Conservation (phyloP, 1,140 invertebrate genomes). For the Coenobita brevimanus region DNA sequence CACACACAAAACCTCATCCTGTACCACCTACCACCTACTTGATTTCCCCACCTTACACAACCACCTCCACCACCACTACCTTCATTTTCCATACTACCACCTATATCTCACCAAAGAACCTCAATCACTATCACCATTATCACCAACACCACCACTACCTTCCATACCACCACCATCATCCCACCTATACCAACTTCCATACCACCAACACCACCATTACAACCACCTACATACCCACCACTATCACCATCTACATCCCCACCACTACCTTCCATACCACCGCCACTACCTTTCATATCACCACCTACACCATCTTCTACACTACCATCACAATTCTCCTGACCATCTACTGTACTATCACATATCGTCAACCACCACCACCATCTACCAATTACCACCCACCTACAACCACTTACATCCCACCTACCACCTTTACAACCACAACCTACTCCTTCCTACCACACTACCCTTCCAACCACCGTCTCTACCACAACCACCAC, state of each 20-base stretch:
- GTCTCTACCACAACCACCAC: not conserved
- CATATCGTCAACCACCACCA: not conserved
- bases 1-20: too few relatives aligned
- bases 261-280: not conserved
- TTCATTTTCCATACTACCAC: not conserved
- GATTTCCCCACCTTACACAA: too few relatives aligned
- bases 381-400: not conserved
- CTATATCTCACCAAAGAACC: not conserved
- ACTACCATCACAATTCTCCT: not conserved
- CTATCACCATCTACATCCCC: not conserved
- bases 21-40: too few relatives aligned
- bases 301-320: not conserved
- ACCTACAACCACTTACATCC: too few relatives aligned
- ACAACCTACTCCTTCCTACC: not conserved
- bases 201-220: not conserved
- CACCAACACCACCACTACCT: not conserved
- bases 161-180: conserved; percentile 1
- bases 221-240: not conserved
- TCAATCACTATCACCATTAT: not conserved
- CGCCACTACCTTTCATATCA: not conserved
- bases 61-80: not conserved
- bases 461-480: too few relatives aligned
- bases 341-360: not conserved
- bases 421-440: not conserved
- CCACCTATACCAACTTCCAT: not conserved